Percentiles rank a stretch among this genome's conserved stretches.
phyloP scores from a whole-genome alignment of 2,888 invertebrate species.

The Lagria hirta region DNA sequence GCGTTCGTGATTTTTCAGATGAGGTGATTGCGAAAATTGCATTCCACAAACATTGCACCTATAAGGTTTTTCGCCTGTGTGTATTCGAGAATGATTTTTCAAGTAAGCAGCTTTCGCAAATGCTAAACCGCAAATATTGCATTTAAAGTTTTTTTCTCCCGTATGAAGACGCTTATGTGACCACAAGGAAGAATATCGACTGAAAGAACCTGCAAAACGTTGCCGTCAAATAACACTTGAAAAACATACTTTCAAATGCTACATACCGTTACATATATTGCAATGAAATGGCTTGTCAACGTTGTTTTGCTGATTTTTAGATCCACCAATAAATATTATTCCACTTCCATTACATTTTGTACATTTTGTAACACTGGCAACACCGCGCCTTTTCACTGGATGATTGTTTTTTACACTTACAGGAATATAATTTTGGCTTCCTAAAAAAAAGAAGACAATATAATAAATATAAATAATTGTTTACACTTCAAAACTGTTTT shows the following conservation, averaged over 20 bases:
- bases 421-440: conserved; percentile 58
- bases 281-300: conserved; percentile 85
- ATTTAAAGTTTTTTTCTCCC: conserved; percentile 83
- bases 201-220: conserved; percentile 61
- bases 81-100: conserved; percentile 85
- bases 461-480: too few species aligned
- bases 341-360: conserved; percentile 89
- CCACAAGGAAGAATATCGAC: conserved; percentile 85
- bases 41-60: conserved; percentile 82
- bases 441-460: conserved; percentile 29
- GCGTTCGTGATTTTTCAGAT: conserved; percentile 85
- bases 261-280: conserved; percentile 76
- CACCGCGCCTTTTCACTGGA: conserved; percentile 81
- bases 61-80: conserved; percentile 68
- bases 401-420: conserved; percentile 58
- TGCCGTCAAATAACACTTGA: not conserved
- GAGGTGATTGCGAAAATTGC: conserved; percentile 88
- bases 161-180: conserved; percentile 86
- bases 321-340: conserved; percentile 75
- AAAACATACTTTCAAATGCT: conserved; percentile 1
- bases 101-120: conserved; percentile 90
- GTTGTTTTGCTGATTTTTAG: conserved; percentile 62
- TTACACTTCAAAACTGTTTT: too few species aligned
- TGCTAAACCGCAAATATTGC: conserved; percentile 82
- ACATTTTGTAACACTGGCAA: conserved; percentile 82